phyloP scores from a whole-genome alignment of 2,113 vertebrate genomes.

The Hymenochirus boettgeri region DNA sequence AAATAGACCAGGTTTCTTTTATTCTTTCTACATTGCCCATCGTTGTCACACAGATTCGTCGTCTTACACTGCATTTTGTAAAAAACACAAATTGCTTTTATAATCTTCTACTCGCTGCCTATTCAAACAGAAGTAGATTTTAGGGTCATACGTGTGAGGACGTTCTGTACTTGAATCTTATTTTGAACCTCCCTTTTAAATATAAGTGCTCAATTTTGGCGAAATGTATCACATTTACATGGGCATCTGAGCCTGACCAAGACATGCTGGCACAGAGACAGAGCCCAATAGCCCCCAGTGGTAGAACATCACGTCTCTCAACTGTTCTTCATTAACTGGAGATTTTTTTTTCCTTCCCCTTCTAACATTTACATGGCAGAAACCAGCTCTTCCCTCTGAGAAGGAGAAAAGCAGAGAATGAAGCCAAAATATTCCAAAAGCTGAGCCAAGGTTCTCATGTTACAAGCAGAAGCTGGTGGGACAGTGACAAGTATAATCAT shows the following conservation, averaged over 20 bases:
- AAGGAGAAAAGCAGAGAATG: background rate
- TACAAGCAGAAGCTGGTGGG: constrained; percentile 15
- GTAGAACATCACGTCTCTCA: constrained; percentile 40
- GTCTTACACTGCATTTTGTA: too few relatives aligned
- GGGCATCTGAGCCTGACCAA: background rate
- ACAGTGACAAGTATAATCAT: constrained; percentile 14
- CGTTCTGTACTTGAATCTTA: too few relatives aligned
- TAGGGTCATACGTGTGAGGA: too few relatives aligned
- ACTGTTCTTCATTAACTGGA: constrained; percentile 50
- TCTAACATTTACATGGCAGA: constrained; percentile 12
- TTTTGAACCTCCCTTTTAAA: too few relatives aligned
- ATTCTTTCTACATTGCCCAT: too few relatives aligned
- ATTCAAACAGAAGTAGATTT: too few relatives aligned
- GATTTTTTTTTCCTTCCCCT: constrained; percentile 32
- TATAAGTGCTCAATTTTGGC: too few relatives aligned
- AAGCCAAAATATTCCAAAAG: constrained; percentile 8
- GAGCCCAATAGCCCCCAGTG: constrained; percentile 4
- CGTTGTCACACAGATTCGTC: too few relatives aligned
- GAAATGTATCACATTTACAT: background rate
- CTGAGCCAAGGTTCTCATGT: background rate
- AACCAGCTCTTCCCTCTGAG: constrained; percentile 29
- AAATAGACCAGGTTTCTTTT: too few relatives aligned
- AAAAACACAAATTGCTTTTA: too few relatives aligned
- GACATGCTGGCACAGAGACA: constrained; percentile 10
- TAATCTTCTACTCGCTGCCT: too few relatives aligned